phyloP scores from a whole-genome alignment of 2,797 vertebrate species.

The Schizopygopsis pylzovi region DNA sequence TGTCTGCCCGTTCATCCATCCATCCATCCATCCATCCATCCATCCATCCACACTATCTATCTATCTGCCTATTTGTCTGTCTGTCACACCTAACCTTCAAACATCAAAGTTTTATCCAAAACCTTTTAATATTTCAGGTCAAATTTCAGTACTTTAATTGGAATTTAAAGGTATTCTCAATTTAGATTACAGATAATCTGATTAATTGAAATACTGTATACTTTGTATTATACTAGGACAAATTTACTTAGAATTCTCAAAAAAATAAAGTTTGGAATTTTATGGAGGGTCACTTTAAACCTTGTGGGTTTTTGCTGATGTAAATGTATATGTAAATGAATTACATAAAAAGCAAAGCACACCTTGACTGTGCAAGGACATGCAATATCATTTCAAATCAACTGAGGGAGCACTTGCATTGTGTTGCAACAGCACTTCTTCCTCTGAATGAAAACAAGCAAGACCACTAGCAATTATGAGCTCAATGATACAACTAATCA shows the following conservation, averaged over 20 bases:
- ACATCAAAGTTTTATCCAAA: too few relatives aligned
- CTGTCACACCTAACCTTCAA: too few relatives aligned
- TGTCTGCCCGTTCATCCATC: too few relatives aligned
- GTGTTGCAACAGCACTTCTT: not conserved
- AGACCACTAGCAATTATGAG: conserved; percentile 6
- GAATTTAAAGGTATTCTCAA: not conserved
- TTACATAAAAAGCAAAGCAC: not conserved
- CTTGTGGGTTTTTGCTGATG: not conserved
- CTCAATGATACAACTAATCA: conserved; percentile 14
- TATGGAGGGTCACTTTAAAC: not conserved
- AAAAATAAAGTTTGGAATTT: not conserved
- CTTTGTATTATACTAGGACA: not conserved
- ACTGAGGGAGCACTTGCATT: conserved; percentile 29
- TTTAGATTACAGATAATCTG: too few relatives aligned
- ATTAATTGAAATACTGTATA: not conserved
- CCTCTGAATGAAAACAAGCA: conserved; percentile 7
- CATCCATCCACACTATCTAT: too few relatives aligned
- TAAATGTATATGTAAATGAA: conserved; percentile 9
- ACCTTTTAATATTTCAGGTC: too few relatives aligned
- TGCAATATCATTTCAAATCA: conserved; percentile 11
- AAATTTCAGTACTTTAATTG: not conserved
- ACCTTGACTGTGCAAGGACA: not conserved
- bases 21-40: too few relatives aligned
- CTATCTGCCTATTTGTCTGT: too few relatives aligned
- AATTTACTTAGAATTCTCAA: not conserved